Evolutionary conservation across 2,797 vertebrate genomes (phyloP).

Genomic region (Sebastes taczanowskii): DNA sequence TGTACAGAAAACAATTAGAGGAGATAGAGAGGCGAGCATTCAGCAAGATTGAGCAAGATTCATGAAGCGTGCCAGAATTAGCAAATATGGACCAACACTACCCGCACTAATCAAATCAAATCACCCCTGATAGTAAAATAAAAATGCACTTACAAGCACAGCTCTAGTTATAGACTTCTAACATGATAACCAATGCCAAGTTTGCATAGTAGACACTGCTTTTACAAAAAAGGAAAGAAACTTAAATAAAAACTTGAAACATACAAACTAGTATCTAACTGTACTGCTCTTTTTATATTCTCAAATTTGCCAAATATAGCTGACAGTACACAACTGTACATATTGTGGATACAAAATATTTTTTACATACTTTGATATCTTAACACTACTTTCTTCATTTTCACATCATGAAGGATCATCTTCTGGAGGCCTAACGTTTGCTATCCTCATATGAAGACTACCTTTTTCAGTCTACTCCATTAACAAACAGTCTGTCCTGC

Average conservation of each 20-base stretch:
- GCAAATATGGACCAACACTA: slow-evolving; percentile 82
- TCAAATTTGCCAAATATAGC: slow-evolving; percentile 74
- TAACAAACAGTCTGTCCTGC: slow-evolving; percentile 40
- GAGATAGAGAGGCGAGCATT: slow-evolving; percentile 90
- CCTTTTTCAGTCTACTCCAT: slow-evolving; percentile 1
- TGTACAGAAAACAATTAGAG: slow-evolving; percentile 91
- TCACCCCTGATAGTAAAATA: slow-evolving; percentile 74
- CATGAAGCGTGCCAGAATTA: slow-evolving; percentile 79
- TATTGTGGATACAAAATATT: slow-evolving; percentile 71
- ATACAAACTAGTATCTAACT: slow-evolving; percentile 79
- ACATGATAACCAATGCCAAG: slow-evolving; percentile 86
- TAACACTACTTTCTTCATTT: slow-evolving; percentile 56
- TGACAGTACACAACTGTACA: slow-evolving; percentile 81
- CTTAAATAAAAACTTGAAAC: slow-evolving; percentile 60
- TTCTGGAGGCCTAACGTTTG: slow-evolving; percentile 24
- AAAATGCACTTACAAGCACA: slow-evolving; percentile 84
- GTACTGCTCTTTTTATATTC: slow-evolving; percentile 69
- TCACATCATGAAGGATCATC: slow-evolving; percentile 48
- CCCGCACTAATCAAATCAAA: slow-evolving; percentile 78
- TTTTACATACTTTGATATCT: slow-evolving; percentile 74
- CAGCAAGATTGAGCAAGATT: slow-evolving; percentile 87
- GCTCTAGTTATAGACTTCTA: slow-evolving; percentile 80
- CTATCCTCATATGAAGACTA: slow-evolving; percentile 36
- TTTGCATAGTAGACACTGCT: slow-evolving; percentile 94
- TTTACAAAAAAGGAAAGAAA: slow-evolving; percentile 72